phyloP scores from a whole-genome alignment of 2,888 invertebrate species.

The Phoronis australis region DNA sequence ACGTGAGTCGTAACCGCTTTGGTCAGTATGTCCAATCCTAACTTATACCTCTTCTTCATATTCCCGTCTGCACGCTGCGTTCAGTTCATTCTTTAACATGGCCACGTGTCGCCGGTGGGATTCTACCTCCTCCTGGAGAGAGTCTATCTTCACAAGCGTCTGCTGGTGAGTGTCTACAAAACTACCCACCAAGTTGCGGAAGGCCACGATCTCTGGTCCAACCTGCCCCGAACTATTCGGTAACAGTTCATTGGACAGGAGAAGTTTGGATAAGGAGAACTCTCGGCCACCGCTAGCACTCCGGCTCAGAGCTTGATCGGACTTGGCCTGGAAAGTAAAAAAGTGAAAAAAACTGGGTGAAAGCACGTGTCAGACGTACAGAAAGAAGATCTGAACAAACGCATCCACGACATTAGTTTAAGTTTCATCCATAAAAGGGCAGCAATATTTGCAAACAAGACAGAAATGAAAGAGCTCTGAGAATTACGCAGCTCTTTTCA shows the following conservation, averaged over 20 bases:
- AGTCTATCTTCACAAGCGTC: slow-evolving; percentile 23
- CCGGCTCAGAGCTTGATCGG: not conserved
- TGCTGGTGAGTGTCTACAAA: slow-evolving; percentile 43
- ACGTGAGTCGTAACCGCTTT: too few relatives aligned
- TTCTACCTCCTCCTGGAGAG: slow-evolving; percentile 33
- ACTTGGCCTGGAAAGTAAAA: not conserved
- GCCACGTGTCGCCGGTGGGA: slow-evolving; percentile 32
- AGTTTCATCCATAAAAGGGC: slow-evolving; percentile 12
- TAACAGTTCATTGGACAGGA: slow-evolving; percentile 42
- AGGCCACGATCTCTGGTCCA: slow-evolving; percentile 33
- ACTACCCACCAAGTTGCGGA: slow-evolving; percentile 38
- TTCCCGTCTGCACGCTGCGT: slow-evolving; percentile 34
- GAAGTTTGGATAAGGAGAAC: slow-evolving; percentile 13
- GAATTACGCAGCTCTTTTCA: too few relatives aligned
- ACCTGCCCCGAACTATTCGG: slow-evolving; percentile 37
- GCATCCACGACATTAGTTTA: not conserved
- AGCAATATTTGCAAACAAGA: too few relatives aligned
- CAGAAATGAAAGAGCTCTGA: too few relatives aligned
- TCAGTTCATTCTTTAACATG: slow-evolving; percentile 36
- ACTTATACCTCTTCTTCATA: slow-evolving; percentile 25
- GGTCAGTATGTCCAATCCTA: too few relatives aligned
- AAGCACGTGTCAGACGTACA: too few relatives aligned
- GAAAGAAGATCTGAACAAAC: too few relatives aligned
- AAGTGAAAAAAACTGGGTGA: too few relatives aligned
- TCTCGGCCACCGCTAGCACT: slow-evolving; percentile 1